Base-by-base conservation (phyloP, 2,113 vertebrate species). In the Hystrix cristata region DNA sequence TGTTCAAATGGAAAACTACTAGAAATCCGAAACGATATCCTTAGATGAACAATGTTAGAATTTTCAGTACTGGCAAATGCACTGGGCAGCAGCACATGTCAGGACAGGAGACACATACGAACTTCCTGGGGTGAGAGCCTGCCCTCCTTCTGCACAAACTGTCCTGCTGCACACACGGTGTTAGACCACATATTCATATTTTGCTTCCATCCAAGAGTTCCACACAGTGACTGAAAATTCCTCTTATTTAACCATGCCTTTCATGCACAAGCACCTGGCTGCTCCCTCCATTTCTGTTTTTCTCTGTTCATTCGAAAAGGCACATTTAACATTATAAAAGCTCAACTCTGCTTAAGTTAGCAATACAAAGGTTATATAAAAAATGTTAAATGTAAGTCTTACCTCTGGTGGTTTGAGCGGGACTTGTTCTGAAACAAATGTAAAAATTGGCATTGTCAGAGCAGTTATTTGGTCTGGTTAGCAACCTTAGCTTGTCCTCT, bases 361-460 rank as follows among this genome's bases (percentile, higher is more conserved):
- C 94, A 94, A 97, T 71, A 87, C 62, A 98, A 98, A 96, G 46
- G 93, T 38, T 71, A 92, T 4, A 97, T 27, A 86, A 95, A 97
- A 82, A 95, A 87, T n/a, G 43, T 69, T 34, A 97, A 97, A 95
- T 7, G 48, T 57, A 85, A 95, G 59, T 97, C 99, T 99, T 99
- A 99, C 99, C 99, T 99, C 99, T 0, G 98, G 97, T 65, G 99
- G 98, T 98, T 99, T 99, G 98, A 99, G 96, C 95, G 98, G 99
- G 92, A 98, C 98, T 3, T 99, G 98, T 97, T 99, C 99, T 99
- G 99, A 99, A 99, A 99, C 98, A 91, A 99, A 98, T 91, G 98
- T 98, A 98, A 99, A 99, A 98, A 99, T 98, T 53, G 98, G 99
- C 98, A 99, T 98, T 97, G 99, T 99, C 98, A 98, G 91, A 7